These are phyloP conservation scores for Ellobius talpinus DNA, from an alignment of 2,113 vertebrate species.

Conservation along the genomic window DNA sequence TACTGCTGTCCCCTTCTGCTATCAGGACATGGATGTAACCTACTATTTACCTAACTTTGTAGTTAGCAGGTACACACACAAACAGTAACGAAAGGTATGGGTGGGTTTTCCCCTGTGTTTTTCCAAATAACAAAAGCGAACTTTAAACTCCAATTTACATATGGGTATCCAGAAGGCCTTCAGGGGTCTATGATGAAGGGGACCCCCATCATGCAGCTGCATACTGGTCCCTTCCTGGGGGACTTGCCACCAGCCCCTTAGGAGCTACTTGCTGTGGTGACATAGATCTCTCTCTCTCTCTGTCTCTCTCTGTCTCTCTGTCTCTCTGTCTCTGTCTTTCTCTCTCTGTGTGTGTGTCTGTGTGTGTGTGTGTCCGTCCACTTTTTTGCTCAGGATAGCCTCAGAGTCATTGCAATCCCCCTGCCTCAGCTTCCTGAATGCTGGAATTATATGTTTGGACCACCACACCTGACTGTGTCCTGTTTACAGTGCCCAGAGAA, in stretches of 20 bases:
- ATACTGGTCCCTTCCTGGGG: rapidly evolving
- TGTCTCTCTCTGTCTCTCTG: too few relatives aligned
- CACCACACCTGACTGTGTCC: background rate
- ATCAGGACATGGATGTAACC: background rate
- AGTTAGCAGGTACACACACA: background rate
- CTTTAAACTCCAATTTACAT: background rate
- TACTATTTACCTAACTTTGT: background rate
- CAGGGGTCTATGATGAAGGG: rapidly evolving
- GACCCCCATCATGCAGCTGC: background rate
- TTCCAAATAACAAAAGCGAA: background rate
- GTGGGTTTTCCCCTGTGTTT: background rate
- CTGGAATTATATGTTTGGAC: background rate
- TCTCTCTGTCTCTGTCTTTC: too few relatives aligned
- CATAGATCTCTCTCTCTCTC: background rate
- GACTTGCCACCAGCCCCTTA: rapidly evolving
- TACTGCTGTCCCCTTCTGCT: background rate
- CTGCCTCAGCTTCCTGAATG: background rate
- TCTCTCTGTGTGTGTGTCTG: background rate
- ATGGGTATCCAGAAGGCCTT: background rate
- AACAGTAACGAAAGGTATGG: rapidly evolving
- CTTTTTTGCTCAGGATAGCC: background rate
- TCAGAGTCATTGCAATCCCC: background rate
- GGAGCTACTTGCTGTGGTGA: background rate
- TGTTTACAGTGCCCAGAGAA: background rate
- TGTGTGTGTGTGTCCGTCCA: background rate